Percentiles rank a stretch among this genome's conserved stretches.
phyloP scores from a whole-genome alignment of 2,888 invertebrate species.

The Eilema griseolum region DNA sequence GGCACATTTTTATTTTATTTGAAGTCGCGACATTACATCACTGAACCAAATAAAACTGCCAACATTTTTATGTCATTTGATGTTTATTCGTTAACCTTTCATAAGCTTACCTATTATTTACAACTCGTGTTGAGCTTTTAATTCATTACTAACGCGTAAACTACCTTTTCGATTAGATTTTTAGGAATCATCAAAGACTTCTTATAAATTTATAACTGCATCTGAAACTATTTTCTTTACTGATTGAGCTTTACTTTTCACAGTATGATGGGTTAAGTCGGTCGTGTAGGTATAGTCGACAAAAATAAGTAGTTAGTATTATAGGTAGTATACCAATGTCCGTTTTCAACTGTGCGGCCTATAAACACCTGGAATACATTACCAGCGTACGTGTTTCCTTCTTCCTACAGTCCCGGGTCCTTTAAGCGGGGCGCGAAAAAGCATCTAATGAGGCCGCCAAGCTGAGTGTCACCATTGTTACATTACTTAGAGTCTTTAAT shows the following conservation, averaged over 20 bases:
- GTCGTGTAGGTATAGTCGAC: too few species aligned
- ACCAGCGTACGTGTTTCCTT: too few species aligned
- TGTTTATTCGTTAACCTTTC: neutral
- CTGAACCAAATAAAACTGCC: constrained; percentile 4
- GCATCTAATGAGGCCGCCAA: too few species aligned
- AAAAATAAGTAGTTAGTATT: too few species aligned
- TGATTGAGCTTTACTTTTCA: neutral
- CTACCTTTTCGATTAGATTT: neutral
- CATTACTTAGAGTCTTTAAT: too few species aligned
- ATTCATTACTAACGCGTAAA: neutral
- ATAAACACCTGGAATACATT: too few species aligned
- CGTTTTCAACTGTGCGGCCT: too few species aligned
- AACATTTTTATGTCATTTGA: constrained; percentile 1
- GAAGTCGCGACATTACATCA: neutral
- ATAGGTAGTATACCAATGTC: too few species aligned
- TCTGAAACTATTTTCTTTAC: neutral
- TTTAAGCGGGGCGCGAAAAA: too few species aligned
- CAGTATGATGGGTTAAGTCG: too few species aligned
- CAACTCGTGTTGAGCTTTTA: constrained; percentile 5
- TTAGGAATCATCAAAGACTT: neutral
- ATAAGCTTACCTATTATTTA: constrained; percentile 10
- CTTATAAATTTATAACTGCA: neutral
- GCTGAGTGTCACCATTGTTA: too few species aligned
- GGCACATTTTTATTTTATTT: neutral
- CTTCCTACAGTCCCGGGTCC: too few species aligned